A percentile compares a stretch with the other conserved stretches of the same genome.
Evolutionary conservation across 2,113 vertebrate genomes (phyloP).

Genomic region (Notothenia coriiceps): DNA sequence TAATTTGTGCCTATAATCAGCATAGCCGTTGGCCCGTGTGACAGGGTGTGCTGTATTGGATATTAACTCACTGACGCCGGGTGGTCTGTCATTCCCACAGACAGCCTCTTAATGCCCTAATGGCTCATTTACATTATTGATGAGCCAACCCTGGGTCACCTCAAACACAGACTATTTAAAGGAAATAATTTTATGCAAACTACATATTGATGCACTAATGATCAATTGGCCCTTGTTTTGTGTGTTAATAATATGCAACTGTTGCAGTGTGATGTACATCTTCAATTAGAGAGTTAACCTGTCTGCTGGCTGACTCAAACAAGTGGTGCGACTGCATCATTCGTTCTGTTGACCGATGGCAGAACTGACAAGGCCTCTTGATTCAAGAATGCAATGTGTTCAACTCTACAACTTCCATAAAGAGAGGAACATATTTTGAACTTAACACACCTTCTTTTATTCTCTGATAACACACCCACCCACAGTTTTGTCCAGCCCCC

Average conservation of each 20-base stretch:
- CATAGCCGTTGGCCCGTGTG: constrained; percentile 66
- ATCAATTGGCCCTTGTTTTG: constrained; percentile 94
- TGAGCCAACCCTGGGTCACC: constrained; percentile 95
- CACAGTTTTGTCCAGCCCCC: not conserved
- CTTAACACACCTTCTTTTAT: not conserved
- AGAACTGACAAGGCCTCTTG: constrained; percentile 9
- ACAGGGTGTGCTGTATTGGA: constrained; percentile 74
- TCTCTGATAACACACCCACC: not conserved
- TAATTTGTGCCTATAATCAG: constrained; percentile 50
- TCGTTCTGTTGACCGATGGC: constrained; percentile 77
- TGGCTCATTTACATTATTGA: constrained; percentile 98
- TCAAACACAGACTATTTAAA: constrained; percentile 94
- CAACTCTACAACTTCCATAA: constrained; percentile 6
- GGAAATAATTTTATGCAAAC: constrained; percentile 98
- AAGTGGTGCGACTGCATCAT: constrained; percentile 83
- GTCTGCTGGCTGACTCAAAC: constrained; percentile 84
- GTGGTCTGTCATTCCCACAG: constrained; percentile 91
- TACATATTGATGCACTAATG: constrained; percentile 95
- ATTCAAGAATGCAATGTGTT: not conserved
- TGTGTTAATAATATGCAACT: constrained; percentile 97
- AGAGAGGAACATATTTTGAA: not conserved
- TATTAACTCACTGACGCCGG: constrained; percentile 82
- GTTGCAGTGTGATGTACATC: constrained; percentile 92
- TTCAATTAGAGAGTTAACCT: constrained; percentile 88
- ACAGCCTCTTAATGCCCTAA: constrained; percentile 91